A percentile compares a stretch with the other conserved stretches of the same genome.
Evolutionary conservation across 2,888 invertebrate species (phyloP).

Genomic region (Sarcophaga carnaria): DNA sequence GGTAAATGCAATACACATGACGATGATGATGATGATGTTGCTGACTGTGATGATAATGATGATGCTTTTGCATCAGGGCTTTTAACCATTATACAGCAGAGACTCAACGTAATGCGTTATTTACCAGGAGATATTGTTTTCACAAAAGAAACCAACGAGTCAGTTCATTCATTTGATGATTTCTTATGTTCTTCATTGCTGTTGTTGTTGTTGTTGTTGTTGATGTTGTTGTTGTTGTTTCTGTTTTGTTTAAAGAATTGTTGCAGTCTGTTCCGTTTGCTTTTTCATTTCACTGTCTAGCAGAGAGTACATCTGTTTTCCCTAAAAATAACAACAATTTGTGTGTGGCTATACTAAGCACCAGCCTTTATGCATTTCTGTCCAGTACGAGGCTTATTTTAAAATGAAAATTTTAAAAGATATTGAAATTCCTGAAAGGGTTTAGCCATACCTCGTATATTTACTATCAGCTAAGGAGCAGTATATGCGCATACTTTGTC

Average conservation of each 20-base stretch:
- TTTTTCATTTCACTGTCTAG: constrained; percentile 46
- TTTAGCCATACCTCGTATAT: constrained; percentile 23
- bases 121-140: not conserved
- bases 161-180: not conserved
- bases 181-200: constrained; percentile 35
- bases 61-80: constrained; percentile 37
- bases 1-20: constrained; percentile 63
- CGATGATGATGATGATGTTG: not conserved
- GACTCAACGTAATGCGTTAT: not conserved
- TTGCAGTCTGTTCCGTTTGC: constrained; percentile 50
- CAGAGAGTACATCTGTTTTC: constrained; percentile 64
- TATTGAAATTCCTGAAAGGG: not conserved
- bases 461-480: constrained; percentile 2
- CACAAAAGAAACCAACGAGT: constrained; percentile 14
- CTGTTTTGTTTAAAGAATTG: constrained; percentile 13
- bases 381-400: not conserved
- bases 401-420: not conserved
- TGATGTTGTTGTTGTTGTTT: constrained; percentile 19
- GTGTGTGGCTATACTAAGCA: constrained; percentile 50
- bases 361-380: constrained; percentile 31
- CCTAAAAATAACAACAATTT: constrained; percentile 42
- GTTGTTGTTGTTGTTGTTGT: constrained; percentile 36
- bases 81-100: not conserved
- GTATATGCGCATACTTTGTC: constrained; percentile 56
- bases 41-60: constrained; percentile 10